phyloP scores from a whole-genome alignment of 1,140 invertebrate genomes.

The Drosophila ogumai region DNA sequence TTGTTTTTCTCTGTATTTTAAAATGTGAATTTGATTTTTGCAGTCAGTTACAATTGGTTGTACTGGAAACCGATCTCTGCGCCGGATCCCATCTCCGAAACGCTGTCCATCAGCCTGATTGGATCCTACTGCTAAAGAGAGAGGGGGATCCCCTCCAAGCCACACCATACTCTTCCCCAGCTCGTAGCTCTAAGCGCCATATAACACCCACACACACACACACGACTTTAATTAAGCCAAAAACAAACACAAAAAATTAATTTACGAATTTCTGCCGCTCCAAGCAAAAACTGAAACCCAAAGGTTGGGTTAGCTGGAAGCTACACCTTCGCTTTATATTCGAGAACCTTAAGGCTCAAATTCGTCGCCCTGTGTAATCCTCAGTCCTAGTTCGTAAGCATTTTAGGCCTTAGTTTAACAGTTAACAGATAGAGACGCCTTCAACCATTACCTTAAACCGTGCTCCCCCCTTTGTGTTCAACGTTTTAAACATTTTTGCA shows the following conservation, averaged over 20 bases:
- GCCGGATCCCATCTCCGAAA: conserved; percentile 86
- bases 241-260: not conserved
- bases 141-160: not conserved
- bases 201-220: conserved; percentile 4
- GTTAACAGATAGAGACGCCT: conserved; percentile 27
- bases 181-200: conserved; percentile 41
- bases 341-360: conserved; percentile 23
- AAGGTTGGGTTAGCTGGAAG: conserved; percentile 13
- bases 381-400: conserved; percentile 33
- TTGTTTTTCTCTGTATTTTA: not conserved
- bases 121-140: conserved; percentile 88
- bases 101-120: conserved; percentile 88
- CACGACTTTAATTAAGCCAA: conserved; percentile 36
- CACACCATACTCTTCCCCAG: conserved; percentile 12
- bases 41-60: conserved; percentile 93
- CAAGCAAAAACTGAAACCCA: conserved; percentile 16
- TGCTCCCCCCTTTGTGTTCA: conserved; percentile 28
- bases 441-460: not conserved
- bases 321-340: conserved; percentile 10
- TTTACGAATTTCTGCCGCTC: conserved; percentile 36
- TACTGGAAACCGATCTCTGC: conserved; percentile 90
- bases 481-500: conserved; percentile 43
- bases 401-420: conserved; percentile 39
- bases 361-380: conserved; percentile 39
- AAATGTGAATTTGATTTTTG: not conserved